Conservation (phyloP, 2,888 invertebrate genomes). For the Drosophila diplacantha region DNA sequence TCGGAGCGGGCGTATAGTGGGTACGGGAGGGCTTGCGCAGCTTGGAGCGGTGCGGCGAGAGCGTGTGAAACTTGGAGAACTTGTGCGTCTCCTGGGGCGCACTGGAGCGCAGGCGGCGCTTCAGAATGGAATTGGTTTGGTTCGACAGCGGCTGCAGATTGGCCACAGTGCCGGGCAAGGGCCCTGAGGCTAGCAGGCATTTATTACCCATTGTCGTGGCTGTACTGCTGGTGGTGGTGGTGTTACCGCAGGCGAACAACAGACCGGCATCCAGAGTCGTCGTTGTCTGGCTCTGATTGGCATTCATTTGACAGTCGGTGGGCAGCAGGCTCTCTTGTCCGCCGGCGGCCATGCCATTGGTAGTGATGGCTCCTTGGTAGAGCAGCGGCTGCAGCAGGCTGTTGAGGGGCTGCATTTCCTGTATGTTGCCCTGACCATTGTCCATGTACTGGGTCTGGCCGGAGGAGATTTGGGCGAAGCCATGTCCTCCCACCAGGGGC, state of each 20-base stretch:
- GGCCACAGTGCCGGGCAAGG: slow-evolving; percentile 39
- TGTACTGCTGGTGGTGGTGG: slow-evolving; percentile 77
- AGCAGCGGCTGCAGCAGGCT: slow-evolving; percentile 56
- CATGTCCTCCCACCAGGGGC: slow-evolving; percentile 48
- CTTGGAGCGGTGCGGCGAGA: slow-evolving; percentile 76
- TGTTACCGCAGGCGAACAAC: slow-evolving; percentile 70
- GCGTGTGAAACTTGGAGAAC: slow-evolving; percentile 72
- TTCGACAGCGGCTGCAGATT: slow-evolving; percentile 72
- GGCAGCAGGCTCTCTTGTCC: slow-evolving; percentile 43
- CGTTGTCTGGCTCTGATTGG: slow-evolving; percentile 46
- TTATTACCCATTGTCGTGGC: slow-evolving; percentile 68
- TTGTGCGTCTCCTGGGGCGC: slow-evolving; percentile 64
- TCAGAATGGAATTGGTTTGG: slow-evolving; percentile 76
- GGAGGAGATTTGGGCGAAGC: slow-evolving; percentile 56
- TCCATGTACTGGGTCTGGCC: slow-evolving; percentile 57
- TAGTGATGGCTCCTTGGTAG: slow-evolving; percentile 15
- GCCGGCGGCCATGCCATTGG: slow-evolving; percentile 25
- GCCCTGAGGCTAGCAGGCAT: slow-evolving; percentile 51
- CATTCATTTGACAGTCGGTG: slow-evolving; percentile 28
- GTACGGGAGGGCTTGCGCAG: slow-evolving; percentile 77
- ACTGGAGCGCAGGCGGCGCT: slow-evolving; percentile 73
- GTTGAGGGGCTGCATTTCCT: slow-evolving; percentile 54
- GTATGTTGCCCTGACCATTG: slow-evolving; percentile 41
- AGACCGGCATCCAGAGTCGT: slow-evolving; percentile 53
- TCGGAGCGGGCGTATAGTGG: slow-evolving; percentile 94